Base-by-base conservation (phyloP, 2,113 vertebrate species). In the Vidua macroura region DNA sequence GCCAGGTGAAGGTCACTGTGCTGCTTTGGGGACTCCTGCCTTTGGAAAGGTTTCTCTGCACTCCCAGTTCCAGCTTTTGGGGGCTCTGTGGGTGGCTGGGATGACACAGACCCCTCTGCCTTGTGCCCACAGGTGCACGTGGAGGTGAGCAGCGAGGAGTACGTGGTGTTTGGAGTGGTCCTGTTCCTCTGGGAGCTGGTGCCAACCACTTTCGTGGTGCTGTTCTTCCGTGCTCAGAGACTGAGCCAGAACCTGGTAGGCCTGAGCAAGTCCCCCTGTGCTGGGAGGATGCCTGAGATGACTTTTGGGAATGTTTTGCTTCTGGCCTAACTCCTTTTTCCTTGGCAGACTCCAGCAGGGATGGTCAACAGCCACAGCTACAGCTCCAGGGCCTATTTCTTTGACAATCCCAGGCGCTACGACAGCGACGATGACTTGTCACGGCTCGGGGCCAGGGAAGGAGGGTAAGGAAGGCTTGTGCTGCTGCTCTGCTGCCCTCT, bases 141-240 rank as follows among this genome's bases (percentile, higher is more conserved):
- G 60, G 98, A 98, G 92, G 98, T 98, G 51, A 93, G 98, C 95
- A 98, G 98, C 9, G 98, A 98, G 62, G 98, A 99, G 43, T 99
- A 99, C 13, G 95, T 99, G 44, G 98, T 99, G 43, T 99, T 99
- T 51, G 99, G 98, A 72, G 98, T 99, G 79, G 98, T 99, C 79
- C 98, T 99, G 59, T 99, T 99, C 91, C 98, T 99, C 95, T 99
- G 99, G 98, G 99, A 99, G 97, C 97, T 99, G 67, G 98, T 99
- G 56, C 99, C 99, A 31, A 99, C 99, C 6, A 98, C 98, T 11
- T 97, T 99, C 0, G 98, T 99, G 92, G 98, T 99, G 95, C 95
- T 99, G 41, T 99, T 99, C 98, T 99, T 99, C 98, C 96, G 99
- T 39, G 99, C 99, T 24, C 99, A 99, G 97, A 98, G 97, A 75